Evolutionary conservation across 2,888 invertebrate genomes (phyloP).

Genomic region (Sesamia inferens): DNA sequence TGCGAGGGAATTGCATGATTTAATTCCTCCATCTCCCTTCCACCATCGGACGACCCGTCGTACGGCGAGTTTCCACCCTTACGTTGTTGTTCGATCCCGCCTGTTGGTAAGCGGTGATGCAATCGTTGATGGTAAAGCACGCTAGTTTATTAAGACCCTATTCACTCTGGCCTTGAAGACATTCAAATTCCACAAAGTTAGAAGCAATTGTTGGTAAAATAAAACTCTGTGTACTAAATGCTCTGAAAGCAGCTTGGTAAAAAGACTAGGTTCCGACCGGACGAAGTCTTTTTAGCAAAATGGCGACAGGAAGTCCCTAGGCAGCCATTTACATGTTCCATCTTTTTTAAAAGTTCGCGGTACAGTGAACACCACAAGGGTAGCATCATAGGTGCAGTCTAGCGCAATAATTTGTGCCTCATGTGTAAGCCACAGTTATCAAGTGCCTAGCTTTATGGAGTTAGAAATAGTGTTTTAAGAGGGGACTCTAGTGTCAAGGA

Average conservation of each 20-base stretch:
- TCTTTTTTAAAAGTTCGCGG: constrained; percentile 44
- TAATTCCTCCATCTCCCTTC: no score
- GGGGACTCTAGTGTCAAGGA: no score
- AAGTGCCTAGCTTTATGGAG: constrained; percentile 1
- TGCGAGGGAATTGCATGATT: no score
- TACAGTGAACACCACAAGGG: constrained; percentile 29
- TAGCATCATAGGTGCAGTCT: constrained; percentile 7
- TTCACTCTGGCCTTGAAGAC: no score
- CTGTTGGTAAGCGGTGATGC: no score
- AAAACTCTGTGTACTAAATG: neutral
- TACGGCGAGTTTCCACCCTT: no score
- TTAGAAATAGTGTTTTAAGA: neutral
- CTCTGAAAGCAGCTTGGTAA: neutral
- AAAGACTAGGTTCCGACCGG: constrained; percentile 3
- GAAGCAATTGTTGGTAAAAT: constrained; percentile 7
- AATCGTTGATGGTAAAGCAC: no score
- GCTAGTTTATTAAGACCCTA: no score
- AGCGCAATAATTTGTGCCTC: constrained; percentile 18
- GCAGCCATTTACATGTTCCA: constrained; percentile 33
- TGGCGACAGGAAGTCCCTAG: constrained; percentile 29
- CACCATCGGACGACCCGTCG: no score
- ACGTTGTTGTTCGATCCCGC: no score
- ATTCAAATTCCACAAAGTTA: neutral
- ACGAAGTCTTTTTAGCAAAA: constrained; percentile 34
- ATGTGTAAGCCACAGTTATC: neutral